A percentile compares a stretch with the other conserved stretches of the same genome.
These are phyloP conservation scores for Otus scops DNA, from an alignment of 2,797 vertebrate species.

Conservation along the genomic window DNA sequence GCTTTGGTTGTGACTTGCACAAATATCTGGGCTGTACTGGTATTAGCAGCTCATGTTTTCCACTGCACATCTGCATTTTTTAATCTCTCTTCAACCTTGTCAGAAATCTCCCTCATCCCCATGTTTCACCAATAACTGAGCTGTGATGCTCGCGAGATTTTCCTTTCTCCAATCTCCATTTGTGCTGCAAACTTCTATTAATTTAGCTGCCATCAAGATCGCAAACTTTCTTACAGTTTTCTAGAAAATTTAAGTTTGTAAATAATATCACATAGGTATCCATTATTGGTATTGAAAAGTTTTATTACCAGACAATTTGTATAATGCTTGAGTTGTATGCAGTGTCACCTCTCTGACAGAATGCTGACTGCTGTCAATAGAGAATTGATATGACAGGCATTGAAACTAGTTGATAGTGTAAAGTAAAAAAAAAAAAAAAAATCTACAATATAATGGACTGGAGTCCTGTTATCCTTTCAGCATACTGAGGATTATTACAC, in stretches of 20 bases:
- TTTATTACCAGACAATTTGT: neutral
- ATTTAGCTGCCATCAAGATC: neutral
- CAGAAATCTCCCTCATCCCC: neutral
- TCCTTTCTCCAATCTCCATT: neutral
- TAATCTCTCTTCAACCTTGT: neutral
- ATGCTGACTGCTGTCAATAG: slow-evolving; percentile 9
- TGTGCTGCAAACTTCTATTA: slow-evolving; percentile 1
- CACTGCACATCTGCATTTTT: neutral
- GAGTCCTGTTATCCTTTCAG: neutral
- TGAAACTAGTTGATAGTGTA: neutral
- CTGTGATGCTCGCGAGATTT: neutral
- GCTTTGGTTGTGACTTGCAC: neutral
- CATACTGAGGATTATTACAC: neutral
- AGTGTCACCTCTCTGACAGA: slow-evolving; percentile 8
- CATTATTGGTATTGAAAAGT: neutral
- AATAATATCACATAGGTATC: neutral
- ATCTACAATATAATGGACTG: neutral
- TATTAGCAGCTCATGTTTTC: neutral
- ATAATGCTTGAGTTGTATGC: neutral
- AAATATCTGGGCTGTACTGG: neutral
- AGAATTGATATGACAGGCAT: neutral
- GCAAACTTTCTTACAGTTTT: neutral
- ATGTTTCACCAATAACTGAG: neutral
- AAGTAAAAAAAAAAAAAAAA: neutral
- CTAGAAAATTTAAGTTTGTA: neutral